Base-by-base conservation (phyloP, 2,113 vertebrate genomes). In the Maylandia zebra region DNA sequence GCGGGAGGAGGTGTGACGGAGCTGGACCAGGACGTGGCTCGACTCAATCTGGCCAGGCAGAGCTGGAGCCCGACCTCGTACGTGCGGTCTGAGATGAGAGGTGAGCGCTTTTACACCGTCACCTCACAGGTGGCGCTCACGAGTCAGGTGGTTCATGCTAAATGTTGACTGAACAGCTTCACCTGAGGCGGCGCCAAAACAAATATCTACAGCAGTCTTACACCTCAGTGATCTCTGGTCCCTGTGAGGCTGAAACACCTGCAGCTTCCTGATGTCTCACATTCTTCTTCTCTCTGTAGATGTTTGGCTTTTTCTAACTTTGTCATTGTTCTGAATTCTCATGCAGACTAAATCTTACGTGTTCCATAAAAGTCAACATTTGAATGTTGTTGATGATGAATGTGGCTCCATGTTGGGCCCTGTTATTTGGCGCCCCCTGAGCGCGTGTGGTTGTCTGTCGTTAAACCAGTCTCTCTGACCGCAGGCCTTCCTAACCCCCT, bases 61-160 rank as follows among this genome's bases (percentile, higher is more conserved):
- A 98, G 93, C 94, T 99, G 99, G 98, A 96, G 93, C 81, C 98
- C 98, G 3, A 95, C 98, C 1, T 96, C 98, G 2, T 99, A 98
- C 93, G 92, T 99, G 1, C 96, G 97, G 56, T 96, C 98, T 9
- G 98, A 99, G 80, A 96, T 98, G 92, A 97, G 97, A 92, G 97
- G 97, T 98, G 95, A 95, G 97, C 17, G 17, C 69, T 45, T 0
- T 17, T 16, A 45, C 41, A 2, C 4, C 6, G 22, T 6, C 13
- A 0, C 61, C 61, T 38, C 61, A n/a, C 17, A 1, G 32, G 61
- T 66, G 61, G 17, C 61, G 32, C 53, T 22, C 52, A 55, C 10
- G 5, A 30, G 24, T 32, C 56, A 9, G 4, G 2, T 57, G 22
- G 22, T 57, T 27, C 55, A 3, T 11, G 55, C 4, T 57, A 2